Conservation (phyloP, 2,113 vertebrate genomes). For the Tamias sibiricus region DNA sequence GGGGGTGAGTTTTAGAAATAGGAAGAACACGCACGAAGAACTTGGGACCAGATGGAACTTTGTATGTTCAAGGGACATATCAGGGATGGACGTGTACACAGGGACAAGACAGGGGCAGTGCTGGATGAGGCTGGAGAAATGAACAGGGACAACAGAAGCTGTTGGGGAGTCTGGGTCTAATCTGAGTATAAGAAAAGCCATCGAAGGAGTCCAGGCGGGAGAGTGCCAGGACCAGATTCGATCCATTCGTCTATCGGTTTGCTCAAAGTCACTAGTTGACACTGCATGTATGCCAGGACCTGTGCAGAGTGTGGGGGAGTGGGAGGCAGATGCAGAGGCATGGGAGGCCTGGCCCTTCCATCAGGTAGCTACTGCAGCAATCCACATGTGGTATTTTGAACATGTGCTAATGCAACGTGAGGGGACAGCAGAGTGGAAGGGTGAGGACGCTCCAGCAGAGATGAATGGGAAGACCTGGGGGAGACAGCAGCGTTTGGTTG, state of each 20-base stretch:
- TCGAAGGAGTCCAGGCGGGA: background rate
- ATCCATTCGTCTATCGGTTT: background rate
- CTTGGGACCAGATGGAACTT: background rate
- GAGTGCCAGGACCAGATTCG: background rate
- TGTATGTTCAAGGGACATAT: background rate
- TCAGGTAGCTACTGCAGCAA: background rate
- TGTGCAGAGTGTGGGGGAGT: background rate
- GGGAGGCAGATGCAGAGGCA: background rate
- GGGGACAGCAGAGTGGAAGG: background rate
- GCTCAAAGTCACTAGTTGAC: background rate
- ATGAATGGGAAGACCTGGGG: background rate
- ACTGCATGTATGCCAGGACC: background rate
- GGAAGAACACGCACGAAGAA: background rate
- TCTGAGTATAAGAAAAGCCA: background rate
- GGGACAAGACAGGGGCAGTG: background rate
- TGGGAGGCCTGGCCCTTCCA: background rate
- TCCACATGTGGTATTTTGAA: background rate
- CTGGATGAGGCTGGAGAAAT: background rate
- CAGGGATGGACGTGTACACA: background rate
- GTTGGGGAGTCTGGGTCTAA: background rate
- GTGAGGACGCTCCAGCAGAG: background rate
- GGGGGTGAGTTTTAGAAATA: slow-evolving; percentile 19
- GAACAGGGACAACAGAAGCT: background rate
- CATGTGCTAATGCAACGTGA: background rate
- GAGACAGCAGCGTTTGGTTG: background rate